A percentile compares a stretch with the other conserved stretches of the same genome.
Conservation (phyloP, 2,113 vertebrate genomes). For the Ptychochromis oligacanthus region DNA sequence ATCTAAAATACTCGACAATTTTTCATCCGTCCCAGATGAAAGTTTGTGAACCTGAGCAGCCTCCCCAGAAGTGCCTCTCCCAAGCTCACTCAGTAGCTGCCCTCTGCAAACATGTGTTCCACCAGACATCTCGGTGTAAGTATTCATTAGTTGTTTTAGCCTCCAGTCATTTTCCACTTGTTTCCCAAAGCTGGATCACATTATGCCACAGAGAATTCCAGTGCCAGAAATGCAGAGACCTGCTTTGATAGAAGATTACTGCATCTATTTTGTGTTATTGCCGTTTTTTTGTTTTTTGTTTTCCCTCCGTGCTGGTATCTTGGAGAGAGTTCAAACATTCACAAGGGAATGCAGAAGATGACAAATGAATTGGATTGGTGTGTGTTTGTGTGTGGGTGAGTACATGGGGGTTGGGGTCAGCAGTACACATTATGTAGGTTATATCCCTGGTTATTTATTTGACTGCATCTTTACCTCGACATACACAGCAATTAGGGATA, state of each 20-base stretch:
- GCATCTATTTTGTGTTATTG: constrained; percentile 65
- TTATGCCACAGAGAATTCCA: constrained; percentile 75
- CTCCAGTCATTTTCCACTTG: constrained; percentile 81
- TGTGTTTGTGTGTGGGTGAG: background rate
- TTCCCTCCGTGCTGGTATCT: constrained; percentile 26
- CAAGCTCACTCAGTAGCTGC: constrained; percentile 64
- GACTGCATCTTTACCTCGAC: constrained; percentile 22
- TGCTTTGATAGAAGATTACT: constrained; percentile 77
- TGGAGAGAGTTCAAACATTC: constrained; percentile 69
- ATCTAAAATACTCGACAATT: background rate
- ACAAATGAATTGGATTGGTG: constrained; percentile 41
- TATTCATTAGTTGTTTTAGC: constrained; percentile 79
- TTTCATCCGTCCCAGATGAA: constrained; percentile 9
- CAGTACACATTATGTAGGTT: background rate
- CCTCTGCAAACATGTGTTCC: constrained; percentile 72
- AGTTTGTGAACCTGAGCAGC: constrained; percentile 10
- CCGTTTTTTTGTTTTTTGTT: too few relatives aligned
- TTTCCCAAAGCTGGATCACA: constrained; percentile 79
- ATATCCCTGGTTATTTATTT: constrained; percentile 1
- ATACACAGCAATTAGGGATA: background rate
- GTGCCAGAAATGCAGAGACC: constrained; percentile 67
- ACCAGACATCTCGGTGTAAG: constrained; percentile 69
- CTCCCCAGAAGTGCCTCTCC: constrained; percentile 10
- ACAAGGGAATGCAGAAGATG: constrained; percentile 51
- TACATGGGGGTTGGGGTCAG: background rate